phyloP scores from a whole-genome alignment of 2,888 invertebrate species.

The Gortyna flavago region DNA sequence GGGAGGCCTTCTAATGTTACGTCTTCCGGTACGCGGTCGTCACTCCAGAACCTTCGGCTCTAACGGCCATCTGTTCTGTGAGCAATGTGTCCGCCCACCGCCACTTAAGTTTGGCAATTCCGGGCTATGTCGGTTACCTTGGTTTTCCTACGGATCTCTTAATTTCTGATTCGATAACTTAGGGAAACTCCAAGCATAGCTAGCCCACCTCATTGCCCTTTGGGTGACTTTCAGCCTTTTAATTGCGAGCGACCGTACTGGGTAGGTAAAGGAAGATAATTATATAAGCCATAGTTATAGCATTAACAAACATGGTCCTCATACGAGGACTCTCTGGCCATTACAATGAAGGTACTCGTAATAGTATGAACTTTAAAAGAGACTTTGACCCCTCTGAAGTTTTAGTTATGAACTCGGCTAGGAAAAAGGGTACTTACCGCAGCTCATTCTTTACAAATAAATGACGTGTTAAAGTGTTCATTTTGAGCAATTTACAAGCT shows the following conservation, averaged over 20 bases:
- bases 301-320: not conserved
- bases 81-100: too few species aligned
- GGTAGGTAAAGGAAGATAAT: not conserved
- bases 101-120: not conserved
- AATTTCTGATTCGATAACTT: too few species aligned
- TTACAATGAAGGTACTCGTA: not conserved
- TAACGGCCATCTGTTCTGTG: too few species aligned
- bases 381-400: not conserved
- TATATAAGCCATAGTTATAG: not conserved
- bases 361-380: not conserved
- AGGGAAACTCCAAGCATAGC: not conserved
- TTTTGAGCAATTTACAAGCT: not conserved
- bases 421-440: too few species aligned
- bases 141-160: too few species aligned
- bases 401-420: too few species aligned
- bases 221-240: too few species aligned
- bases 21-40: too few species aligned
- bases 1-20: too few species aligned
- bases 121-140: too few species aligned
- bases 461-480: not conserved
- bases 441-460: not conserved
- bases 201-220: not conserved
- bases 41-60: too few species aligned
- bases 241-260: too few species aligned
- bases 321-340: not conserved